Evolutionary conservation across 2,888 invertebrate species (phyloP), one percentile per base, ranked within the genome.

Genomic region (Epsilonema sp.): DNA sequence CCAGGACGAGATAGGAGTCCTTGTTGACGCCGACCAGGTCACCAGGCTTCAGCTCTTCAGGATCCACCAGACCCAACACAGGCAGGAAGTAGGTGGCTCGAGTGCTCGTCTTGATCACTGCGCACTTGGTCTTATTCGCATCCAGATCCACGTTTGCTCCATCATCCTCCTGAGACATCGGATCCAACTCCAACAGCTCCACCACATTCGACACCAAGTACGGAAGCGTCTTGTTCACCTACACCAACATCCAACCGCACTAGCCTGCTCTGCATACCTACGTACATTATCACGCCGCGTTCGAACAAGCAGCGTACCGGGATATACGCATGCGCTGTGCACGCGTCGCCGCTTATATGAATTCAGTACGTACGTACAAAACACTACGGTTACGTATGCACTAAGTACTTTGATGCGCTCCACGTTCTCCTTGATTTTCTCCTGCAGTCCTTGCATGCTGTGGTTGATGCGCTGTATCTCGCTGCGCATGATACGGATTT

Each of bases 161-260:
- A 65, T 99, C 72, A 51, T 72, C 97, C 66, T 92, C 97, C 62
- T 90, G 89, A 20, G 51, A 51, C 44, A 84, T 84, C 55, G 75
- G 94, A 68, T 97, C 94, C 20, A 97, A 84, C 67, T 97, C 97
- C 42, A 97, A 67, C 19, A 97, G 71, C 72, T 97, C 97, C 56
- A 99, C 92, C 1, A 99, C 97, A 70, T 97, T 99, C 0, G 94
- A 94, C 2, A 99, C 97, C 48, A 99, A 72, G 65, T 99, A 99
- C 0, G 97, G 97, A 42, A 99, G 71, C 0, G 92, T 94, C 73
- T 97, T 97, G 71, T 97, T 99, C 26, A 72, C 69, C 60, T 61
- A 41, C 5, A 11, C n/a, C 8, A 8, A 31, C 31, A 31, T 31
- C 8, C 31, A n/a, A n/a, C n/a, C n/a, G n/a, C n/a, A n/a, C n/a